These are phyloP conservation scores for Polymixis lichenea DNA, from an alignment of 2,888 invertebrate species.

Conservation along the genomic window DNA sequence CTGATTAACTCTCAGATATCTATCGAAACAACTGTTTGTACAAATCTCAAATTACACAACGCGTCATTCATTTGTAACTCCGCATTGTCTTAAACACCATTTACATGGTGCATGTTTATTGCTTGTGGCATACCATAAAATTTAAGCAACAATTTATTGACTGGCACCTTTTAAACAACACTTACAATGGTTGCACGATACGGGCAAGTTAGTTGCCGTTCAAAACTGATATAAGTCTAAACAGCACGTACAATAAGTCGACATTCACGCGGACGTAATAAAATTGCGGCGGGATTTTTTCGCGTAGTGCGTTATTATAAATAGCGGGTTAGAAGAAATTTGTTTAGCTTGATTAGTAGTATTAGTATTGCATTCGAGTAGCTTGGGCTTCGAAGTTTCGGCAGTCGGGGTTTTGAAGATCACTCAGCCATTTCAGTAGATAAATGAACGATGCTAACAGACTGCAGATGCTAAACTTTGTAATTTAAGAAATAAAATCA, in stretches of 20 bases:
- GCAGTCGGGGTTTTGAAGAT: not conserved
- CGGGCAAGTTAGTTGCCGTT: not conserved
- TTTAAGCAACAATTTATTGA: too few species aligned
- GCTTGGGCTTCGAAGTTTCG: not conserved
- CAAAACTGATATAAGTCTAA: not conserved
- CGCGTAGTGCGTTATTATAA: constrained; percentile 11
- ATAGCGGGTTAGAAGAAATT: constrained; percentile 10
- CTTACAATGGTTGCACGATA: not conserved
- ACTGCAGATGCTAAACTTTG: not conserved
- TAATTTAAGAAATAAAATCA: not conserved
- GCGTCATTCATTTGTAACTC: not conserved
- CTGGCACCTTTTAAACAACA: too few species aligned
- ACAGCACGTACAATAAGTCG: not conserved
- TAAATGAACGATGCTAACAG: not conserved
- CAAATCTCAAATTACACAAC: constrained; percentile 4
- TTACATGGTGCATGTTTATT: too few species aligned
- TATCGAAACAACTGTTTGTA: not conserved
- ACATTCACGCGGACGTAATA: not conserved
- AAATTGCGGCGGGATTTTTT: not conserved
- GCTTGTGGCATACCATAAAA: too few species aligned
- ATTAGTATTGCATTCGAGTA: not conserved
- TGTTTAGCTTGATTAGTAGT: not conserved
- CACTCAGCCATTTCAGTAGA: not conserved
- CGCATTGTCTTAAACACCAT: not conserved
- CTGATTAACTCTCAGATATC: not conserved